A percentile compares a stretch with the other conserved stretches of the same genome.
phyloP scores from a whole-genome alignment of 37 sponge, comb jelly and placozoan genomes.

The Spongilla lacustris region DNA sequence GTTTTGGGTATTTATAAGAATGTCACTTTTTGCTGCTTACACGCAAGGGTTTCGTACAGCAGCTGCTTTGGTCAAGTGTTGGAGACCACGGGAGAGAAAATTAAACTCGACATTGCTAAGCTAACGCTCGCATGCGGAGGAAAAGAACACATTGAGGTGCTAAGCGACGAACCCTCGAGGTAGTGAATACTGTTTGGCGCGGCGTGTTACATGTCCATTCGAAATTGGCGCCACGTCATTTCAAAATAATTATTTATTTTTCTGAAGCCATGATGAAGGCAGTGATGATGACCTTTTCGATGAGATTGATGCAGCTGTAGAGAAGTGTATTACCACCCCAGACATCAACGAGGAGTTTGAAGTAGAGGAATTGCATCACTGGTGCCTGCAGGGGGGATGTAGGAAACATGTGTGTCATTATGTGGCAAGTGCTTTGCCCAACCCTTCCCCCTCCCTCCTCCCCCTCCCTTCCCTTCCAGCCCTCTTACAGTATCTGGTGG shows the following conservation, averaged over 20 bases:
- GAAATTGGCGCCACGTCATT: background rate
- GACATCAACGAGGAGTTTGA: constrained; percentile 24
- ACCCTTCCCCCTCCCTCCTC: background rate
- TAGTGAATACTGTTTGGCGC: background rate
- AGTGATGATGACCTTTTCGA: constrained; percentile 9
- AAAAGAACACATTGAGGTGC: background rate
- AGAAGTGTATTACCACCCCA: background rate
- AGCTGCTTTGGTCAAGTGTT: background rate
- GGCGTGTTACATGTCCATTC: background rate
- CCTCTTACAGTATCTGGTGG: constrained; percentile 12
- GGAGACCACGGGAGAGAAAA: background rate
- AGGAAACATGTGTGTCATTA: background rate
- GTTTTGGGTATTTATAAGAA: background rate
- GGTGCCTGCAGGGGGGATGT: background rate
- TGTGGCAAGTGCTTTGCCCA: background rate
- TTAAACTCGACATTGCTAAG: background rate
- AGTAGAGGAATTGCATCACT: constrained; percentile 3
- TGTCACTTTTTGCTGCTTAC: background rate
- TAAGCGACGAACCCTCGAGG: background rate
- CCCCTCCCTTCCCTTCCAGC: constrained; percentile 12
- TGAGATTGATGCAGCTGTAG: constrained; percentile 55
- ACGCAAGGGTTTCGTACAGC: no score
- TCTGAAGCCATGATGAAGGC: background rate
- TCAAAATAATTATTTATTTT: background rate
- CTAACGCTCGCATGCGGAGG: background rate